Evolutionary conservation across 2,888 invertebrate species (phyloP).

Genomic region (Temnothorax ravouxi): DNA sequence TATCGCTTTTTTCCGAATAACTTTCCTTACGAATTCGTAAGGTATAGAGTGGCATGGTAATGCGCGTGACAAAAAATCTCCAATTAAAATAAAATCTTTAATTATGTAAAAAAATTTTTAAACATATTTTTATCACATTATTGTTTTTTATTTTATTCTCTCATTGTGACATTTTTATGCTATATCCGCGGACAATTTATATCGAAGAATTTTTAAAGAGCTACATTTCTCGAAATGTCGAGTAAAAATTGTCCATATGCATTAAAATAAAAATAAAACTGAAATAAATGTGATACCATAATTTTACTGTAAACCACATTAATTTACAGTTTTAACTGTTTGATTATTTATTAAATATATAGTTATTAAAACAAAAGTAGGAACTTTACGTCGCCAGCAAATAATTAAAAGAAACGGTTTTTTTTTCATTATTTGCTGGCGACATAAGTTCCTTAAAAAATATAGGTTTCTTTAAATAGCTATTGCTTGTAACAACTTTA

Average conservation of each 20-base stretch:
- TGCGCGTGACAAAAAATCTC: conserved; percentile 42
- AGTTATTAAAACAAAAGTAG: neutral
- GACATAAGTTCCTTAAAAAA: too few relatives aligned
- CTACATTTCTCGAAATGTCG: neutral
- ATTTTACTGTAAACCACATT: neutral
- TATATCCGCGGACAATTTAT: neutral
- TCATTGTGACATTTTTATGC: neutral
- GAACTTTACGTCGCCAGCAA: too few relatives aligned
- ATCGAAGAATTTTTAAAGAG: neutral
- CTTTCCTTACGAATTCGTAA: conserved; percentile 46
- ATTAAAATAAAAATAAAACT: neutral
- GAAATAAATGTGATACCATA: neutral
- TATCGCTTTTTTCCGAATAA: conserved; percentile 16
- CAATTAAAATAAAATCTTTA: conserved; percentile 50
- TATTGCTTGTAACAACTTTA: neutral
- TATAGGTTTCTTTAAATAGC: neutral
- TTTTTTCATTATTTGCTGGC: too few relatives aligned
- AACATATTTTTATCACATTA: conserved; percentile 20
- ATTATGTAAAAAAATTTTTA: conserved; percentile 40
- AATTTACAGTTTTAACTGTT: neutral
- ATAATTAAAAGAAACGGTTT: too few relatives aligned
- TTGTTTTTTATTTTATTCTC: neutral
- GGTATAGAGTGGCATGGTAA: conserved; percentile 25
- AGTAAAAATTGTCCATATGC: neutral
- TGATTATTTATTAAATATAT: neutral